phyloP scores from a whole-genome alignment of 1,140 invertebrate genomes.

The Eupristina koningsbergeri region DNA sequence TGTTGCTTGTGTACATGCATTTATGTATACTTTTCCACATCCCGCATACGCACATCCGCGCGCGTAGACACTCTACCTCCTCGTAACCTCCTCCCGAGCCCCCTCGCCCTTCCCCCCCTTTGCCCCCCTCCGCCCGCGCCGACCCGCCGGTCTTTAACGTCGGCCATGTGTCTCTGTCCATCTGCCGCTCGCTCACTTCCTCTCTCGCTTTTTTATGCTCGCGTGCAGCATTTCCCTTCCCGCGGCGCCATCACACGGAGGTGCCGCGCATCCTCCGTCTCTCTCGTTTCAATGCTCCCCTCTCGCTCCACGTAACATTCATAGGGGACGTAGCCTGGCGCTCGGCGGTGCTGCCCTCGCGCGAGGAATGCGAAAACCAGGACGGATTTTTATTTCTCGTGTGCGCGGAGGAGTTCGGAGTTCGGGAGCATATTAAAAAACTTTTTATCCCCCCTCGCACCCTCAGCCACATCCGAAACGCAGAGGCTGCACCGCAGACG shows the following conservation, averaged over 20 bases:
- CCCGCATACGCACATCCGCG: no score
- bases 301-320: slow-evolving; percentile 45
- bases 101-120: no score
- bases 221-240: background rate
- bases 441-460: background rate
- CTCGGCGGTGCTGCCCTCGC: slow-evolving; percentile 53
- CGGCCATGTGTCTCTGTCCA: background rate
- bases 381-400: slow-evolving; percentile 68
- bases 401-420: slow-evolving; percentile 61
- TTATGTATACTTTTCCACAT: no score
- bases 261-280: slow-evolving; percentile 42
- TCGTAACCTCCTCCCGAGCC: no score
- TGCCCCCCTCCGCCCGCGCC: no score
- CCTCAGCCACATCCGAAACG: background rate
- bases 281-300: background rate
- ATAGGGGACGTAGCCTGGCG: background rate
- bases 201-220: background rate
- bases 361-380: slow-evolving; percentile 68
- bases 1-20: no score
- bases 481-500: background rate
- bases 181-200: background rate
- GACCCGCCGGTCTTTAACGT: no score
- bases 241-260: background rate
- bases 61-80: background rate
- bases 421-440: slow-evolving; percentile 37